phyloP scores from a whole-genome alignment of 2,888 invertebrate genomes.

The Fissipunctia ypsillon region DNA sequence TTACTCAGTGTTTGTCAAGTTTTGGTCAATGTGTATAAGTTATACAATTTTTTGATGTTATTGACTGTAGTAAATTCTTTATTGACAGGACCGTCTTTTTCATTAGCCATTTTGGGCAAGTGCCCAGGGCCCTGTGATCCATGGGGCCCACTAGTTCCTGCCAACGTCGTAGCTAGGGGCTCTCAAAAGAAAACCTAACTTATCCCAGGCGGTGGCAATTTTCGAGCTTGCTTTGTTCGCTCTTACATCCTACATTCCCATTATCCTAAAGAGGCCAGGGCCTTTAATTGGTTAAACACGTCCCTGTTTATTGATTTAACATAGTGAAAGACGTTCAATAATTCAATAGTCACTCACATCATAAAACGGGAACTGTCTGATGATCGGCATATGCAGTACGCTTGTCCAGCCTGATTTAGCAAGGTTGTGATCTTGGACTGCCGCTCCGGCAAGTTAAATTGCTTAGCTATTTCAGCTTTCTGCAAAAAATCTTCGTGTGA shows the following conservation, averaged over 20 bases:
- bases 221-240: not conserved
- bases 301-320: not conserved
- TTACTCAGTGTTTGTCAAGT: not conserved
- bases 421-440: constrained; percentile 97
- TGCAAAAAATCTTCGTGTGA: constrained; percentile 75
- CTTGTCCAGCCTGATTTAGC: constrained; percentile 96
- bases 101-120: not conserved
- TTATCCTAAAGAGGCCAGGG: not conserved
- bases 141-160: not conserved
- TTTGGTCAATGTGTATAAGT: not conserved
- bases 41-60: not conserved
- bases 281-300: not conserved
- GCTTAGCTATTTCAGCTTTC: constrained; percentile 97
- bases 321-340: not conserved
- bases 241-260: not conserved
- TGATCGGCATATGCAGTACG: constrained; percentile 98
- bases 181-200: not conserved
- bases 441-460: constrained; percentile 96
- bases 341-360: constrained; percentile 92
- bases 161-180: not conserved
- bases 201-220: not conserved
- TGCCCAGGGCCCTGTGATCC: not conserved
- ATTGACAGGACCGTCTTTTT: not conserved
- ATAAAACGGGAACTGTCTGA: constrained; percentile 98
- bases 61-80: not conserved